phyloP scores from a whole-genome alignment of 2,888 invertebrate genomes.

The Drosophila limbata region DNA sequence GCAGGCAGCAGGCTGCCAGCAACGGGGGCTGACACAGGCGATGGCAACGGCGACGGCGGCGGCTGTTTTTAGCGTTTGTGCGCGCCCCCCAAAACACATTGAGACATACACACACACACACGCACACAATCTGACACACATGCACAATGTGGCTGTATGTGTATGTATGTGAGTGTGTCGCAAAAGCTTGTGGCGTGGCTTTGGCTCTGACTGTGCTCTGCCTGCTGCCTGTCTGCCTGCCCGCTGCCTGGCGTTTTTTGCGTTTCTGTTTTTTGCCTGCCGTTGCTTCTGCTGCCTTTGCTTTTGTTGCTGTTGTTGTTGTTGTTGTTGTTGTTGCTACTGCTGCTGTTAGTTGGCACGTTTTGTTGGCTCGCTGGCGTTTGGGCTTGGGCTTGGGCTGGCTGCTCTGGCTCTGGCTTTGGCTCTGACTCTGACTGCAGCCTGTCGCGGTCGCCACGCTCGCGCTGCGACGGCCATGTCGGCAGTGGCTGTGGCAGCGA shows the following conservation, averaged over 20 bases:
- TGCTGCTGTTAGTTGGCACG: slow-evolving; percentile 71
- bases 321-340: slow-evolving; percentile 52
- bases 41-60: slow-evolving; percentile 55
- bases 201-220: slow-evolving; percentile 59
- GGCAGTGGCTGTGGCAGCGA: slow-evolving; percentile 30
- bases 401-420: slow-evolving; percentile 46
- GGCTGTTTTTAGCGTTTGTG: slow-evolving; percentile 78
- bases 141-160: slow-evolving; percentile 27
- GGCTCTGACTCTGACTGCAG: slow-evolving; percentile 48
- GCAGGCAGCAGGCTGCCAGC: slow-evolving; percentile 36
- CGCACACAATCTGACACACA: slow-evolving; percentile 31
- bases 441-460: slow-evolving; percentile 66
- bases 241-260: slow-evolving; percentile 74
- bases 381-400: slow-evolving; percentile 70
- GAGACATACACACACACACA: slow-evolving; percentile 28
- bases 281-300: slow-evolving; percentile 46
- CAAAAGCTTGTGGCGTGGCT: slow-evolving; percentile 79
- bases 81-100: slow-evolving; percentile 66
- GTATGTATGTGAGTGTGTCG: slow-evolving; percentile 38
- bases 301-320: slow-evolving; percentile 44
- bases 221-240: slow-evolving; percentile 57
- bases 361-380: slow-evolving; percentile 75
- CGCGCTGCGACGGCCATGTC: slow-evolving; percentile 50
- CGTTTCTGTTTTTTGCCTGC: slow-evolving; percentile 74
- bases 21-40: slow-evolving; percentile 43